These are phyloP conservation scores for Lanius collurio DNA, from an alignment of 2,113 vertebrate species.

Conservation along the genomic window DNA sequence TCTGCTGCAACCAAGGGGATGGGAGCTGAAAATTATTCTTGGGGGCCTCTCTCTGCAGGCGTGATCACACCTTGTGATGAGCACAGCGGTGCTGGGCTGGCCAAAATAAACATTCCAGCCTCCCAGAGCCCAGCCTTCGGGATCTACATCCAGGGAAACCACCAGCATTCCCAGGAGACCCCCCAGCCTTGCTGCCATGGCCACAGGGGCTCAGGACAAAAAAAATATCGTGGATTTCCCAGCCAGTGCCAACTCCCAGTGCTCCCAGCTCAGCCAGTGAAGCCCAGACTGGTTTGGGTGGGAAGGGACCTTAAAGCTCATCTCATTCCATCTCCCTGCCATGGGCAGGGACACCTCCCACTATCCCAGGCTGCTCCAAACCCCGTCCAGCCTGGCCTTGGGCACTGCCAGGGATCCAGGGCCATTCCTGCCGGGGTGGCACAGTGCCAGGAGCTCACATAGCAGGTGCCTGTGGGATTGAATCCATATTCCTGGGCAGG, in stretches of 20 bases:
- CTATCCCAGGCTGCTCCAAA: neutral
- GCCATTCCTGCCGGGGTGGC: neutral
- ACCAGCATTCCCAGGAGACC: neutral
- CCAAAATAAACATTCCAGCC: neutral
- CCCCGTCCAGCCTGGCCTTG: neutral
- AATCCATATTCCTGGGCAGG: neutral
- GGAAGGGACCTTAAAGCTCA: neutral
- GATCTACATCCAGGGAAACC: neutral
- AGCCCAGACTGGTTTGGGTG: neutral
- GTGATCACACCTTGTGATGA: slow-evolving; percentile 56
- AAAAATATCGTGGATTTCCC: accelerated
- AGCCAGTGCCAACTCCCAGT: accelerated
- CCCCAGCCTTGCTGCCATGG: accelerated
- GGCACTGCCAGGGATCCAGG: neutral
- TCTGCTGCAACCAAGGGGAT: neutral
- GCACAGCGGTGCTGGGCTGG: neutral
- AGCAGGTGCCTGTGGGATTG: neutral
- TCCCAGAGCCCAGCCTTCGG: neutral
- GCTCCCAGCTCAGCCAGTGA: neutral
- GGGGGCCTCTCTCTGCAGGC: neutral
- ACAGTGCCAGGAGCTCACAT: neutral
- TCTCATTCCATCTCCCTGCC: neutral
- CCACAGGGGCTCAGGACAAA: neutral
- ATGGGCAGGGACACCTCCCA: neutral
- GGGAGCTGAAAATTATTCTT: slow-evolving; percentile 27